A percentile compares a stretch with the other conserved stretches of the same genome.
These are phyloP conservation scores for Chaetorhynchus papuensis DNA, from an alignment of 2,113 vertebrate species.

Conservation along the genomic window DNA sequence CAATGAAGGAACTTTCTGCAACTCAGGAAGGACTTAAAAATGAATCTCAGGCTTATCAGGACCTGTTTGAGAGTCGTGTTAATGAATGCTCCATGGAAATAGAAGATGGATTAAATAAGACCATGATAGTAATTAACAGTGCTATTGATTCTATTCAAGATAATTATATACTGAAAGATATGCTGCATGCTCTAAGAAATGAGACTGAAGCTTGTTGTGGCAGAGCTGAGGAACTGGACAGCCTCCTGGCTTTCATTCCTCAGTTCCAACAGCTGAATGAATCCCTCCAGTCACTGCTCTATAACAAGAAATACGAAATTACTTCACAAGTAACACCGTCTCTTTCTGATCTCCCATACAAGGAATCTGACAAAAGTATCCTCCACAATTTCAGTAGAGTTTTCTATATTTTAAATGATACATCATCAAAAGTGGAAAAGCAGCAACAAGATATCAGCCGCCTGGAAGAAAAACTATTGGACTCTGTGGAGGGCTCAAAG, in stretches of 20 bases:
- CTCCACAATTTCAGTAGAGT: conserved; percentile 35
- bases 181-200: background rate
- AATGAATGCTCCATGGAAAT: conserved; percentile 65
- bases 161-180: conserved; percentile 67
- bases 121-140: conserved; percentile 73
- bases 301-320: conserved; percentile 1
- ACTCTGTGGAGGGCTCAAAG: background rate
- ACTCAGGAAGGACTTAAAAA: conserved; percentile 64
- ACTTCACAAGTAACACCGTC: conserved; percentile 9
- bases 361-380: background rate
- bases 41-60: conserved; percentile 52
- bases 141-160: conserved; percentile 77
- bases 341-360: background rate
- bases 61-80: conserved; percentile 60
- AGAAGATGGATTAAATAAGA: conserved; percentile 80
- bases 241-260: conserved; percentile 58
- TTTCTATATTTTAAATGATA: conserved; percentile 63
- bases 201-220: conserved; percentile 36
- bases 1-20: conserved; percentile 58
- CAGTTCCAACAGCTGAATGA: conserved; percentile 66
- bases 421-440: conserved; percentile 12
- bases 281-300: conserved; percentile 56
- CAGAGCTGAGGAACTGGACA: conserved; percentile 55
- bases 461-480: conserved; percentile 53
- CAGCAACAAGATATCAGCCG: conserved; percentile 40